These are phyloP conservation scores for Epistrophe eligans DNA, from an alignment of 2,888 invertebrate species.

Conservation along the genomic window DNA sequence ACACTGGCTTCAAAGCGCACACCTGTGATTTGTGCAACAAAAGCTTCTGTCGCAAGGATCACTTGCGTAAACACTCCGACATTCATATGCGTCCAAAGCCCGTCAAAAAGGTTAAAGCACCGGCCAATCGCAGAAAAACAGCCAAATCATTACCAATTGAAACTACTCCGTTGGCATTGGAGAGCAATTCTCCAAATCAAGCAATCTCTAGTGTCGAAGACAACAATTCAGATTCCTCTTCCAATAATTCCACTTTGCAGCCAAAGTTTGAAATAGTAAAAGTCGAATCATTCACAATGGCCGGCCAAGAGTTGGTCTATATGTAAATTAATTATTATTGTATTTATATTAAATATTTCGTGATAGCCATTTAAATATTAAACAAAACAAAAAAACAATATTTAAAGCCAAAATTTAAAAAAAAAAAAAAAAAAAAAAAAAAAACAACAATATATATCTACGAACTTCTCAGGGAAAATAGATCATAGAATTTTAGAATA, in stretches of 20 bases:
- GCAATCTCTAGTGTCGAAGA: slow-evolving; percentile 54
- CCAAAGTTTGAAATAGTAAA: slow-evolving; percentile 62
- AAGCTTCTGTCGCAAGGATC: slow-evolving; percentile 95
- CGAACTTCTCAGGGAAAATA: slow-evolving; percentile 57
- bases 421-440: slow-evolving; percentile 42
- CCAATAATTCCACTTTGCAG: slow-evolving; percentile 36
- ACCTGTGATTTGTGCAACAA: slow-evolving; percentile 92
- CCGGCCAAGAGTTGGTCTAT: slow-evolving; percentile 55
- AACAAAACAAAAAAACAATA: slow-evolving; percentile 7
- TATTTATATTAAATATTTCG: slow-evolving; percentile 39
- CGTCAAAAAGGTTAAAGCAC: slow-evolving; percentile 54
- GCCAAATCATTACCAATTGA: slow-evolving; percentile 68
- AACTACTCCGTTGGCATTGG: slow-evolving; percentile 55
- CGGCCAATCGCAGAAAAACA: slow-evolving; percentile 42
- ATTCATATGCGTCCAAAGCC: slow-evolving; percentile 87
- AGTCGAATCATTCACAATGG: slow-evolving; percentile 56
- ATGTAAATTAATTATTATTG: slow-evolving; percentile 59
- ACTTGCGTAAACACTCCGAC: slow-evolving; percentile 94
- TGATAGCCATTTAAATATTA: slow-evolving; percentile 51
- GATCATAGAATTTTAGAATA: slow-evolving; percentile 45
- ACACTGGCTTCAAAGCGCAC: slow-evolving; percentile 94
- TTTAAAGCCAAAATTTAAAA: slow-evolving; percentile 55
- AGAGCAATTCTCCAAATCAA: slow-evolving; percentile 35
- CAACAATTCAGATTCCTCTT: slow-evolving; percentile 43
- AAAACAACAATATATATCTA: slow-evolving; percentile 11